Evolutionary conservation across 1,140 invertebrate genomes (phyloP).

Genomic region (Ceratina calcarata): DNA sequence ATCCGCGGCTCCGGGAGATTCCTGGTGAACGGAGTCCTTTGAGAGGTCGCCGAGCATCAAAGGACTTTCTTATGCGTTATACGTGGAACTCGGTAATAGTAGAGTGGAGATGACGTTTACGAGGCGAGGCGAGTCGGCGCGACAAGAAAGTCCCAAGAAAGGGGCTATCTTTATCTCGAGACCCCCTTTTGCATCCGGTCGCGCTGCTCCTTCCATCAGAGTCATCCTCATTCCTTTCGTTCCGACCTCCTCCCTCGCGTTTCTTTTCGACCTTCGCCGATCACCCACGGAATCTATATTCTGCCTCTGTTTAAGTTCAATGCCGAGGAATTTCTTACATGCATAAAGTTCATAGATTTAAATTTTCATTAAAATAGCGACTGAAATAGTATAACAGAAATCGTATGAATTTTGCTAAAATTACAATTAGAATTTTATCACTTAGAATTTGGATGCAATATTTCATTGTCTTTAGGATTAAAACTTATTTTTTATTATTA

Average conservation of each 20-base stretch:
- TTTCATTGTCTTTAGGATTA: no score
- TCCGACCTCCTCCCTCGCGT: not conserved
- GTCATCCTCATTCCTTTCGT: slow-evolving; percentile 3
- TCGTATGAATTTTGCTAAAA: no score
- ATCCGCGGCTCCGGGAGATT: not conserved
- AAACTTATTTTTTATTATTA: no score
- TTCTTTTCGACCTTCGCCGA: slow-evolving; percentile 8
- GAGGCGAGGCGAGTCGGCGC: slow-evolving; percentile 9
- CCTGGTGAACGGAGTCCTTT: slow-evolving; percentile 33
- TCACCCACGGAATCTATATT: not conserved
- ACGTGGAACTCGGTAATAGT: slow-evolving; percentile 43
- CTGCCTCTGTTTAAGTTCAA: not conserved
- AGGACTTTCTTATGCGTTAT: slow-evolving; percentile 44
- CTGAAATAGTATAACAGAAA: no score
- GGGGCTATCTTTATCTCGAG: slow-evolving; percentile 52
- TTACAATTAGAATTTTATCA: no score
- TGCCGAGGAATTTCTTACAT: no score
- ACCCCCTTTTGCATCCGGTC: slow-evolving; percentile 41
- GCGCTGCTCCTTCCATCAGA: not conserved
- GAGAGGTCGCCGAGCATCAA: slow-evolving; percentile 28
- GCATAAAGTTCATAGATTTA: no score
- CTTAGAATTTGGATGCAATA: no score
- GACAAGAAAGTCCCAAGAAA: slow-evolving; percentile 23
- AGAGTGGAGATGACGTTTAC: slow-evolving; percentile 38
- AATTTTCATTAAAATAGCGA: no score